Base-by-base conservation (phyloP, 2,888 invertebrate species). In the Xiphydria camelus region DNA sequence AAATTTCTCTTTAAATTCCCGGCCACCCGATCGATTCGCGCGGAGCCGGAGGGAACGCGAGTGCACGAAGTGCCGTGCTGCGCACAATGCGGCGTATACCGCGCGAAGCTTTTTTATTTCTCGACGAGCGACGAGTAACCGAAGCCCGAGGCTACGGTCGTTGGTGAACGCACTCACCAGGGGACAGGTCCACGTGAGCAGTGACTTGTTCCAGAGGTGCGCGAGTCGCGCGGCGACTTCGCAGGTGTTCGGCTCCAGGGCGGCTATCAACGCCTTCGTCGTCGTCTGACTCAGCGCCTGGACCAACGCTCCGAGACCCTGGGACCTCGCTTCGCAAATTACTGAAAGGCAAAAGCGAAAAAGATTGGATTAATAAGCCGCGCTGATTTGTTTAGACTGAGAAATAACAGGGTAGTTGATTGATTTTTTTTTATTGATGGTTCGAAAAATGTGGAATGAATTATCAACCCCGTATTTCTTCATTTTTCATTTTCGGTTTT, bases 181-280 rank as follows among this genome's bases (percentile, higher is more conserved):
- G 25, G 81, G 82, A 57, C 82, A 82, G 52, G 80, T 81, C 81
- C 81, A 82, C 7, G 80, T 78, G 45, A 78, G 64, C 29, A 81
- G 63, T 5, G 78, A 76, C 37, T 75, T 75, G 55, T 79, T 78
- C 68, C 78, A 78, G 51, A 80, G 77, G 51, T 75, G 73, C 5
- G 80, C 77, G 37, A 81, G 72, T 52, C 78, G 75, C 18, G 76
- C 75, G 5, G 77, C 77, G 7, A 78, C 73, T 22, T 78, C 76
- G 61, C 82, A 82, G 47, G 79, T 70, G 45, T 76, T 77, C 18
- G 78, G 72, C 56, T 78, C 78, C 46, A 82, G 69, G 20, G 79
- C 77, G 15, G 80, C 82, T 45, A 81, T 69, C 49, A 82, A 68
- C 19, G 79, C 77, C 45, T 68, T 70, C 14, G 74, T 70, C 42